Evolutionary conservation across 2,113 vertebrate species (phyloP).

Genomic region (Perognathus longimembris): DNA sequence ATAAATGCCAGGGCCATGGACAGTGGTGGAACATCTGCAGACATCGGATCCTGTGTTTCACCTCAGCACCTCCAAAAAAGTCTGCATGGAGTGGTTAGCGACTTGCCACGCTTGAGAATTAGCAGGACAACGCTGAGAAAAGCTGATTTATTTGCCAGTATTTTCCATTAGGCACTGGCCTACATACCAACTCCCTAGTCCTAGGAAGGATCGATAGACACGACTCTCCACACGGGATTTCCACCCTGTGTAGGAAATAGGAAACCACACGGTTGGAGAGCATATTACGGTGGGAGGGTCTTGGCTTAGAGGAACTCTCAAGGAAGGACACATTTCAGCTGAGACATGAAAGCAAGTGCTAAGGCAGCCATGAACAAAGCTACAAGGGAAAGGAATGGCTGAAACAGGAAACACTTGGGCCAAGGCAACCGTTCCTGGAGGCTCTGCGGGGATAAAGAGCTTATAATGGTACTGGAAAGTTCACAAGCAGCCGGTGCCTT

Average conservation of each 20-base stretch:
- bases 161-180: not conserved
- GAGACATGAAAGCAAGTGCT: not conserved
- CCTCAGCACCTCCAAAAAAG: not conserved
- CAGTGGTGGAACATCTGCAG: not conserved
- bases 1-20: not conserved
- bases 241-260: not conserved
- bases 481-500: too few relatives aligned
- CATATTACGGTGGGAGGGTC: not conserved
- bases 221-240: not conserved
- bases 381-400: accelerated
- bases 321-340: not conserved
- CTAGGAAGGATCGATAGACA: not conserved
- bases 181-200: not conserved
- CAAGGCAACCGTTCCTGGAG: not conserved
- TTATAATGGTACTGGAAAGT: not conserved
- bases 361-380: not conserved
- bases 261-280: not conserved
- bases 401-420: not conserved
- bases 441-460: not conserved
- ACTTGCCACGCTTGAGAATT: not conserved
- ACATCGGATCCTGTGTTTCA: not conserved
- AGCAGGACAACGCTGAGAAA: not conserved
- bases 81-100: too few relatives aligned
- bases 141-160: not conserved
- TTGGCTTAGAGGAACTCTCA: not conserved